A percentile compares a stretch with the other conserved stretches of the same genome.
These are phyloP conservation scores for Elgonia sp. DNA, from an alignment of 2,888 invertebrate genomes.

Conservation along the genomic window DNA sequence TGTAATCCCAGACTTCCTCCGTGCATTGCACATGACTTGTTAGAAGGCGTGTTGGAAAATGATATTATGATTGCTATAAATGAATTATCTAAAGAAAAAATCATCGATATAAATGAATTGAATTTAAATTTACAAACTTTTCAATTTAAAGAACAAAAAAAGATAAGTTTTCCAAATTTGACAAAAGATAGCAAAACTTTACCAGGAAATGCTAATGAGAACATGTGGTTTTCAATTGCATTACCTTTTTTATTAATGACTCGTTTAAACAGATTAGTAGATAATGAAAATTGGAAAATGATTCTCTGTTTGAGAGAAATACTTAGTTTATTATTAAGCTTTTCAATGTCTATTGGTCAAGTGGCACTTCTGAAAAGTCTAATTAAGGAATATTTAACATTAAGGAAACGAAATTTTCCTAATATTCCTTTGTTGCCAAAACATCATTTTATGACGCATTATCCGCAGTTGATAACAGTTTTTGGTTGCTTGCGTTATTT, in stretches of 20 bases:
- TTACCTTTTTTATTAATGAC: constrained; percentile 24
- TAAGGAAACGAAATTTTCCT: constrained; percentile 14
- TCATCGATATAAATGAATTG: constrained; percentile 5
- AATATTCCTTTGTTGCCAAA: constrained; percentile 13
- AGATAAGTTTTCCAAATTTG: constrained; percentile 17
- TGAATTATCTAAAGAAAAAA: constrained; percentile 53
- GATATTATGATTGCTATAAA: constrained; percentile 75
- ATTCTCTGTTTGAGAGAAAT: constrained; percentile 20
- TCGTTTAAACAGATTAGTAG: neutral
- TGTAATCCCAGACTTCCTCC: constrained; percentile 74
- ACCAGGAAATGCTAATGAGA: constrained; percentile 34
- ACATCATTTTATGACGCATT: constrained; percentile 29
- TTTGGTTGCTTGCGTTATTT: constrained; percentile 29
- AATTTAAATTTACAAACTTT: constrained; percentile 4
- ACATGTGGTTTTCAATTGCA: constrained; percentile 38
- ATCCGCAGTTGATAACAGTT: neutral
- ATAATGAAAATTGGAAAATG: constrained; percentile 36
- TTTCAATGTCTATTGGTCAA: constrained; percentile 33
- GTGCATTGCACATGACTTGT: constrained; percentile 76
- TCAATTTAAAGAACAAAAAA: constrained; percentile 10
- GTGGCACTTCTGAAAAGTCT: constrained; percentile 23
- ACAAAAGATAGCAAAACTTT: constrained; percentile 11
- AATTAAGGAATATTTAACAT: constrained; percentile 17
- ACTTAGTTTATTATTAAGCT: constrained; percentile 33
- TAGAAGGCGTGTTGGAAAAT: constrained; percentile 73